Conservation (phyloP, 2,888 invertebrate species). For the Eilema sororculum region DNA sequence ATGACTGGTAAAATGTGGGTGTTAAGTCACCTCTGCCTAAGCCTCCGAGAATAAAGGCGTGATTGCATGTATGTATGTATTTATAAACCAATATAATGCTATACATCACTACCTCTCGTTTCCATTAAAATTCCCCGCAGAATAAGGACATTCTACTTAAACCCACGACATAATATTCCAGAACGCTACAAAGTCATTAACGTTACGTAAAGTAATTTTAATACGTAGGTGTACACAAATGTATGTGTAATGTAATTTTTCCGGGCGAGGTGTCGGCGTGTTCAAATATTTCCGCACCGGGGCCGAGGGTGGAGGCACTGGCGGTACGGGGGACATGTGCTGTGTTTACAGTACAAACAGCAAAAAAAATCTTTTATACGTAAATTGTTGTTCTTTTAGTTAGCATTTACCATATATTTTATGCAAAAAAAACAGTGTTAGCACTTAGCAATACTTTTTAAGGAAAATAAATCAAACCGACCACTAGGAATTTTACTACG, state of each 20-base stretch:
- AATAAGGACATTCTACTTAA: conserved; percentile 2
- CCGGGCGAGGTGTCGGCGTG: background rate
- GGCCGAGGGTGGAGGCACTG: background rate
- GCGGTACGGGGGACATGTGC: conserved; percentile 6
- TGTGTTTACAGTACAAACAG: conserved; percentile 1
- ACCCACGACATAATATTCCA: background rate
- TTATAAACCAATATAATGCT: background rate
- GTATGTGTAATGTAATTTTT: conserved; percentile 13
- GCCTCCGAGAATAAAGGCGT: no score
- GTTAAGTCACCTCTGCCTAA: no score
- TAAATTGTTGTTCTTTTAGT: no score
- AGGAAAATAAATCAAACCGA: no score
- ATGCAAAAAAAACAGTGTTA: no score
- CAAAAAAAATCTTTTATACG: background rate
- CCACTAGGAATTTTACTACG: no score
- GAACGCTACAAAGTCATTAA: conserved; percentile 4
- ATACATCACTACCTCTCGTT: background rate
- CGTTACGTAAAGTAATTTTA: conserved; percentile 6
- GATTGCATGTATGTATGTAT: no score
- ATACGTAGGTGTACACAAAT: conserved; percentile 3
- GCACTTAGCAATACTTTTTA: no score
- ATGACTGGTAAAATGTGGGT: no score
- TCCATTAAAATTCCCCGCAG: background rate
- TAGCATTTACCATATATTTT: no score
- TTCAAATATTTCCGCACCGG: conserved; percentile 16